phyloP scores from a whole-genome alignment of 2,113 vertebrate genomes.

The Microcebus lehilahytsara region DNA sequence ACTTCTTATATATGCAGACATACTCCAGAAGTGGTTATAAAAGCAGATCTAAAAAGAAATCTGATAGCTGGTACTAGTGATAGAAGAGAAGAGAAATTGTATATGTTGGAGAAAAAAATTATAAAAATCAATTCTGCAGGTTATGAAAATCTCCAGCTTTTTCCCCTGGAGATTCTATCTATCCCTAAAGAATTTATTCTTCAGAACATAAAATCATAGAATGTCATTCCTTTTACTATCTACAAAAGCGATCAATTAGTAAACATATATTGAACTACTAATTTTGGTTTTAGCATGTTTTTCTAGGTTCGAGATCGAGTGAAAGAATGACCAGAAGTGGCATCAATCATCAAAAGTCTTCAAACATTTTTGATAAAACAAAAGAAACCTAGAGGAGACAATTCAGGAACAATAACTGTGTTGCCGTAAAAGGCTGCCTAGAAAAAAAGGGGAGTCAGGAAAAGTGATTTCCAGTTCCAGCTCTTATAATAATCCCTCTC shows the following conservation, averaged over 20 bases:
- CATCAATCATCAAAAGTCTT: not conserved
- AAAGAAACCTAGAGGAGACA: not conserved
- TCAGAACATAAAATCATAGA: not conserved
- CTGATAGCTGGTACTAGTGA: not conserved
- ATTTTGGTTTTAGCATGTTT: not conserved
- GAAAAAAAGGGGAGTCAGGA: not conserved
- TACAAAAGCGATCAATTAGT: not conserved
- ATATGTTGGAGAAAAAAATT: not conserved
- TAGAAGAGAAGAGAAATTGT: not conserved
- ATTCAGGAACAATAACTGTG: not conserved
- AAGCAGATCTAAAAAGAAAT: not conserved
- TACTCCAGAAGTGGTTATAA: not conserved
- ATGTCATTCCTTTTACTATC: not conserved
- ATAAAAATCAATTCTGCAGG: not conserved
- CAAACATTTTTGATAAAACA: not conserved
- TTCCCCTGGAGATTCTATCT: not conserved
- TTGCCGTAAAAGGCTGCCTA: not conserved
- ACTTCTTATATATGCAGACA: not conserved
- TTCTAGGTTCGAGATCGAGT: not conserved
- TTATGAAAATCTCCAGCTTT: not conserved
- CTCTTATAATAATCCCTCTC: not conserved
- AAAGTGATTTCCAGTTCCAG: not conserved
- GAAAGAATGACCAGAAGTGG: not conserved
- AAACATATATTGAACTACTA: not conserved
- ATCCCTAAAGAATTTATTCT: not conserved